A percentile compares a stretch with the other conserved stretches of the same genome.
phyloP scores from a whole-genome alignment of 2,888 invertebrate genomes.

The Anodontia alba region DNA sequence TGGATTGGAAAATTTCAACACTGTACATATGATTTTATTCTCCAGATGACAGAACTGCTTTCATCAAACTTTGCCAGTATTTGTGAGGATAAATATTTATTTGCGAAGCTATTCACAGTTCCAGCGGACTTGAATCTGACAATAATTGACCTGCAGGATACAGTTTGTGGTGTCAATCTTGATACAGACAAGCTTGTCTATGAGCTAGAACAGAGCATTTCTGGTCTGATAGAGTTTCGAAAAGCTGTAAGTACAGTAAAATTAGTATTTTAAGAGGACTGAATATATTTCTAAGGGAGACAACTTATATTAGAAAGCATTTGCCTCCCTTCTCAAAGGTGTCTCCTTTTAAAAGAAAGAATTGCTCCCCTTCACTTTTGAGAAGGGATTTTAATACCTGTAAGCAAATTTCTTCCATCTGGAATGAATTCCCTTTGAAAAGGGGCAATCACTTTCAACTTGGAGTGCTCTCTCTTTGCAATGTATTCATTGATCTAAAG shows the following conservation, averaged over 20 bases:
- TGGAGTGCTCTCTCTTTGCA: no score
- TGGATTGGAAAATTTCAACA: no score
- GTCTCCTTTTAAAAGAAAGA: no score
- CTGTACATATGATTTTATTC: no score
- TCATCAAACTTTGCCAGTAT: conserved; percentile 23
- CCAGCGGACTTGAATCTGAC: conserved; percentile 53
- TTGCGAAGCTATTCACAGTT: conserved; percentile 56
- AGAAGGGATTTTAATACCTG: not conserved
- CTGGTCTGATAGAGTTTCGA: conserved; percentile 65
- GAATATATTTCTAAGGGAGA: no score
- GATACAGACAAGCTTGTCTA: conserved; percentile 61
- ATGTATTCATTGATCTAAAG: no score
- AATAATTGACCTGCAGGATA: conserved; percentile 52
- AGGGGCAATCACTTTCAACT: no score
- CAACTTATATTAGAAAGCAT: no score
- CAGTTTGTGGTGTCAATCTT: conserved; percentile 65
- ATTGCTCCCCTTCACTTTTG: not conserved
- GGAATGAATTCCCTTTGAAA: no score
- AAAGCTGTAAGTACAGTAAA: conserved; percentile 60
- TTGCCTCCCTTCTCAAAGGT: no score
- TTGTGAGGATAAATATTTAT: conserved; percentile 57
- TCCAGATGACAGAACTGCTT: conserved; percentile 21
- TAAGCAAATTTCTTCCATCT: no score
- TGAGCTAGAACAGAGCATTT: conserved; percentile 62
- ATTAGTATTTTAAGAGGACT: no score